Base-by-base conservation (phyloP, 2,113 vertebrate genomes). In the Ictalurus furcatus region DNA sequence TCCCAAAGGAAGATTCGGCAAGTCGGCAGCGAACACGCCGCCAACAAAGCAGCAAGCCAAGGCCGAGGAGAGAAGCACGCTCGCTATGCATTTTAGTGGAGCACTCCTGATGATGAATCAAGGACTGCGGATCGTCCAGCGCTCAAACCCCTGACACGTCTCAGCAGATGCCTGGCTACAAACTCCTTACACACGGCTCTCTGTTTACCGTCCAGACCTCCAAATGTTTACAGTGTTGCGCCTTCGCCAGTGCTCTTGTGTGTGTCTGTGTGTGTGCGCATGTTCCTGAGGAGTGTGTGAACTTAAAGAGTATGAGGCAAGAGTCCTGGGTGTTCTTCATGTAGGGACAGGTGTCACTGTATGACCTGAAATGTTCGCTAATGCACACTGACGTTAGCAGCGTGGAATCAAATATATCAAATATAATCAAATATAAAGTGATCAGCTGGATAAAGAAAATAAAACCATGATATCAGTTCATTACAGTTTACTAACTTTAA, bases 71-170 rank as follows among this genome's bases (percentile, higher is more conserved):
- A 84, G 21, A 91, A 90, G 91, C 92, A 92, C 91, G 88, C 84
- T 78, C 92, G 89, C 89, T 91, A 92, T 93, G 67, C 52, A 89
- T 90, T 88, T 81, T 40, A 81, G 91, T 59, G 89, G 87, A 0
- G 91, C 87, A 63, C 88, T 91, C 87, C 88, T 14, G 90, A 90
- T 88, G 87, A 91, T 92, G 71, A 88, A 91, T 9, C 87, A 88
- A 76, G 59, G 78, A 61, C 67, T 34, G 85, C 54, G 79, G 83
- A 63, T 74, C 40, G 58, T 61, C 63, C 21, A 25, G 48, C 6
- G 87, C 81, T 54, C 37, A 14, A 28, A 85, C 79, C 85, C 63
- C 58, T 71, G 54, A 86, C 40, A 58, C 30, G 40, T 73, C 87
- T 89, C 86, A 44, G 84, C 90, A 92, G 88, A 88, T 92, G 85